These are phyloP conservation scores for Sparidentex hasta DNA, from an alignment of 2,797 vertebrate species.

Conservation along the genomic window DNA sequence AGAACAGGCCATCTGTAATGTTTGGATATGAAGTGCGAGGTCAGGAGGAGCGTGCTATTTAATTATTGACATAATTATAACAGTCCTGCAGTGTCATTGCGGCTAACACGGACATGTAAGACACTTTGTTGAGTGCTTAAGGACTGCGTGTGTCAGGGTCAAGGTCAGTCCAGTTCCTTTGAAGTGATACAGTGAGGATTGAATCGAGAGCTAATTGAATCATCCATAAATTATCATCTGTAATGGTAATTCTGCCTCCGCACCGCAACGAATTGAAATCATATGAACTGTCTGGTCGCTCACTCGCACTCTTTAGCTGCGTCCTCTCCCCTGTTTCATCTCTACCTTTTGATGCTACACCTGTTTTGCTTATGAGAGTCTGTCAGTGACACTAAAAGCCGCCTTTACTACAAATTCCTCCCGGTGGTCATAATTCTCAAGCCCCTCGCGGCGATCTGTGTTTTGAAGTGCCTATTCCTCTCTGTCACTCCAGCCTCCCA, in stretches of 20 bases:
- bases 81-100: slow-evolving; percentile 22
- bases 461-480: slow-evolving; percentile 85
- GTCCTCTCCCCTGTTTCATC: slow-evolving; percentile 59
- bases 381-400: slow-evolving; percentile 74
- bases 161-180: slow-evolving; percentile 68
- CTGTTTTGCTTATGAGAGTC: slow-evolving; percentile 83
- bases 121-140: slow-evolving; percentile 44
- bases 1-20: slow-evolving; percentile 27
- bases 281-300: slow-evolving; percentile 3
- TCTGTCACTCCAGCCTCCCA: slow-evolving; percentile 83
- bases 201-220: slow-evolving; percentile 69
- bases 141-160: slow-evolving; percentile 46
- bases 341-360: slow-evolving; percentile 16
- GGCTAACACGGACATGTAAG: slow-evolving; percentile 43
- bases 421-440: slow-evolving; percentile 83
- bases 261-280: slow-evolving; percentile 42
- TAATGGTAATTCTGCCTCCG: slow-evolving; percentile 48
- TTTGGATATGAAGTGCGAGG: slow-evolving; percentile 56
- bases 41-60: slow-evolving; percentile 48
- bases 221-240: slow-evolving; percentile 64
- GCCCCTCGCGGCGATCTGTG: slow-evolving; percentile 77
- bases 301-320: slow-evolving; percentile 28
- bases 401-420: slow-evolving; percentile 85
- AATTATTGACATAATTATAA: slow-evolving; percentile 64
- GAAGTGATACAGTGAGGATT: slow-evolving; percentile 60